These are phyloP conservation scores for Coregonus sp. DNA, from an alignment of 2,797 vertebrate genomes.

Conservation along the genomic window DNA sequence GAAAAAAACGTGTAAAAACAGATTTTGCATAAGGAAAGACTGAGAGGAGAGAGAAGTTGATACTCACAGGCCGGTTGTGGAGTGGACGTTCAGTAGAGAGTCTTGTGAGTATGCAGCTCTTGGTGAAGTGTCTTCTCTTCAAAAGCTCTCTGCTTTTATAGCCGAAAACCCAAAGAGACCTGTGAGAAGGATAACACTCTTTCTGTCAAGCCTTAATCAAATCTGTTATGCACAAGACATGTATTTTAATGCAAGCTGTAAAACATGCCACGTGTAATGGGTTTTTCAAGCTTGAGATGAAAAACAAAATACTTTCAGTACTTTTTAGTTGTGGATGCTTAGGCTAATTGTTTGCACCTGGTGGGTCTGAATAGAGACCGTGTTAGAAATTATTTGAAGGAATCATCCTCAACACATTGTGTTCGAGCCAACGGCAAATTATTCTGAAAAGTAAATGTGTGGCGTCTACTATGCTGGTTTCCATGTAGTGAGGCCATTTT, in stretches of 20 bases:
- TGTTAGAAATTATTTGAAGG: background rate
- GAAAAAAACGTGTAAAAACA: no score
- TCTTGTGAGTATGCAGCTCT: constrained; percentile 6
- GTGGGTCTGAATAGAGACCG: background rate
- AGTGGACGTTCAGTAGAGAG: background rate
- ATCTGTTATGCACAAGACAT: background rate
- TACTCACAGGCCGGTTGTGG: no score
- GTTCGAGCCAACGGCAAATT: background rate
- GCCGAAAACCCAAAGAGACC: background rate
- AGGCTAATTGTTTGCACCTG: background rate
- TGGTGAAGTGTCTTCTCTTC: constrained; percentile 6
- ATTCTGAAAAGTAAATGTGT: background rate
- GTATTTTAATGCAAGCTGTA: background rate
- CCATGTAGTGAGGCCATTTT: no score
- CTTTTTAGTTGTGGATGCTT: background rate
- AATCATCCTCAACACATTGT: background rate
- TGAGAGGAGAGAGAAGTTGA: no score
- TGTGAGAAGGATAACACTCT: constrained; percentile 2
- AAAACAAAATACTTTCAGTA: background rate
- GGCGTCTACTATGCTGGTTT: background rate
- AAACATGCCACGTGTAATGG: background rate
- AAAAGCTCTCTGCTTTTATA: background rate
- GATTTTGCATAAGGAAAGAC: no score
- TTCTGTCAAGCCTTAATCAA: background rate
- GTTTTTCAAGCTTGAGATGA: background rate